These are phyloP conservation scores for Buathra laborator DNA, from an alignment of 2,888 invertebrate genomes.

Conservation along the genomic window DNA sequence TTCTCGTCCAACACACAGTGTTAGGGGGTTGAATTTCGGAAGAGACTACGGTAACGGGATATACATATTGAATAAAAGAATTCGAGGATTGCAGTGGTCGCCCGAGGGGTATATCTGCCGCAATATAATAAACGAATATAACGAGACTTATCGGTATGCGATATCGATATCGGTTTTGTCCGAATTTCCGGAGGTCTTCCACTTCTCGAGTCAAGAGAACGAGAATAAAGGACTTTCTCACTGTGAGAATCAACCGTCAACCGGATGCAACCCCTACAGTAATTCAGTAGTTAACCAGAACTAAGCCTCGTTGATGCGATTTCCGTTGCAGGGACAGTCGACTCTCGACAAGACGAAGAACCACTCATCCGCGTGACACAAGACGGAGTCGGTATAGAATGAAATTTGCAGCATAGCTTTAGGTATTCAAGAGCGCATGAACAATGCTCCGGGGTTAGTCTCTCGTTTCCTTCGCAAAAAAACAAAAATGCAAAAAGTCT, in stretches of 20 bases:
- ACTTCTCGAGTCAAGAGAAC: neutral
- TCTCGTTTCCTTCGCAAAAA: neutral
- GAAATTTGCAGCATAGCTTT: neutral
- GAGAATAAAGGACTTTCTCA: neutral
- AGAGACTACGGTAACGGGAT: constrained; percentile 27
- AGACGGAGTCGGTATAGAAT: neutral
- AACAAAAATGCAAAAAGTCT: neutral
- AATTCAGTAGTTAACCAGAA: neutral
- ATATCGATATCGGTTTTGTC: constrained; percentile 28
- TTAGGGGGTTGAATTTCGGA: constrained; percentile 27
- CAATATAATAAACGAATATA: neutral
- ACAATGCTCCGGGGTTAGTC: neutral
- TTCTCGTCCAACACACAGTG: neutral
- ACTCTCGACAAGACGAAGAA: neutral
- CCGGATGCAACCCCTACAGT: neutral
- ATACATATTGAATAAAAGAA: neutral
- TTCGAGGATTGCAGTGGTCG: neutral
- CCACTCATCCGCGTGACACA: neutral
- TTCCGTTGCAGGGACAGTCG: constrained; percentile 3
- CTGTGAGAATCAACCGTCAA: neutral
- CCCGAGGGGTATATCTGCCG: neutral
- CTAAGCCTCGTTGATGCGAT: constrained; percentile 21
- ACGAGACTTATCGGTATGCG: neutral
- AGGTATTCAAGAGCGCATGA: too few relatives aligned
- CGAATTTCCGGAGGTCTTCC: constrained; percentile 15